These are phyloP conservation scores for Ginglymostoma cirratum DNA, from an alignment of 2,113 vertebrate genomes.

Conservation along the genomic window DNA sequence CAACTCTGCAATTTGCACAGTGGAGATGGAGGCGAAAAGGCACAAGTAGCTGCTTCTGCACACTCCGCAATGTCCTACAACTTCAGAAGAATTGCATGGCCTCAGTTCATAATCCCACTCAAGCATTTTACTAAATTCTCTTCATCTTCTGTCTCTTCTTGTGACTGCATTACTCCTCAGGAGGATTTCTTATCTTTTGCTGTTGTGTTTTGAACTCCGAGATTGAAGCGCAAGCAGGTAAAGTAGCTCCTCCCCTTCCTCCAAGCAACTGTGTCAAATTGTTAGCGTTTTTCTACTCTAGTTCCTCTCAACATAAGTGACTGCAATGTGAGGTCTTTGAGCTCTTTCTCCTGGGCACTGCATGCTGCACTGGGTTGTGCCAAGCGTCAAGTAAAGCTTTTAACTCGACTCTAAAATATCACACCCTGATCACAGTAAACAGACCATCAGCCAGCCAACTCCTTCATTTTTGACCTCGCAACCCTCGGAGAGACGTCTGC, in stretches of 20 bases:
- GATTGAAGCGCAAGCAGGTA: conserved; percentile 46
- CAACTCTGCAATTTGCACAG: background rate
- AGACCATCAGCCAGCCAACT: conserved; percentile 7
- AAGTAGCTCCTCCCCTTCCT: conserved; percentile 47
- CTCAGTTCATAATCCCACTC: background rate
- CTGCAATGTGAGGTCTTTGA: background rate
- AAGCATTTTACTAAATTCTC: conserved; percentile 27
- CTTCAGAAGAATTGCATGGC: background rate
- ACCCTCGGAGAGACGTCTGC: conserved; percentile 26
- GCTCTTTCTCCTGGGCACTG: background rate
- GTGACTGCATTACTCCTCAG: conserved; percentile 64
- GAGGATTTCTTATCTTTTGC: background rate
- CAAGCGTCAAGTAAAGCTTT: background rate
- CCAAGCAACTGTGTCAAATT: background rate
- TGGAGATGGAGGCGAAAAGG: background rate
- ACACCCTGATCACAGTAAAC: conserved; percentile 28
- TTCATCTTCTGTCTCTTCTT: conserved; percentile 57
- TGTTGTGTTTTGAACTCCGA: background rate
- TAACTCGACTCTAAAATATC: conserved; percentile 14
- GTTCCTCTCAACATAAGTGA: background rate
- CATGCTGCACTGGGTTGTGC: background rate
- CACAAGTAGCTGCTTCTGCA: background rate
- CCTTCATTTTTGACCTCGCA: conserved; percentile 17
- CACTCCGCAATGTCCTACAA: background rate
- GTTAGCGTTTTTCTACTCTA: background rate